A percentile compares a stretch with the other conserved stretches of the same genome.
Conservation (phyloP, 1,140 invertebrate species). For the Drosophila santomea region DNA sequence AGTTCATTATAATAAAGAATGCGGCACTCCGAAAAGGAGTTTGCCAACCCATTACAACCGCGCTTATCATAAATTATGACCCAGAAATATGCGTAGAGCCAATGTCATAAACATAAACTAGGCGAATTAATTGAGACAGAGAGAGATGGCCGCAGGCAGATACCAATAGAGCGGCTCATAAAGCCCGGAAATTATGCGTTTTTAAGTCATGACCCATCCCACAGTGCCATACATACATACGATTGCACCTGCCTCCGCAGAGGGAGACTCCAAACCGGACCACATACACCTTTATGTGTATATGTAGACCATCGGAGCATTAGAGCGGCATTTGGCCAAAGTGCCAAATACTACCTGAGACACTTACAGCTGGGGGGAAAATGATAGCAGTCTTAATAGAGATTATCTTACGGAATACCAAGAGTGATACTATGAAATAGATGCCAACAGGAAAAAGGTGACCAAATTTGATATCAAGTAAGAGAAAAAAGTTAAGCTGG, state of each 20-base stretch:
- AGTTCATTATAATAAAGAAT: slow-evolving; percentile 74
- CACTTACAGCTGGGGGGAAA: neutral
- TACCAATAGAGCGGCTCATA: slow-evolving; percentile 59
- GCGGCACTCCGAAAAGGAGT: slow-evolving; percentile 20
- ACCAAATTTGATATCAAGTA: neutral
- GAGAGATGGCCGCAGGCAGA: slow-evolving; percentile 11
- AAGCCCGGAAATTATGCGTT: slow-evolving; percentile 77
- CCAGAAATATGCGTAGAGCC: slow-evolving; percentile 64
- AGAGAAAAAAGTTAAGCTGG: too few relatives aligned
- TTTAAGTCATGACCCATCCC: slow-evolving; percentile 59
- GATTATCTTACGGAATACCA: neutral
- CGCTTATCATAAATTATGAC: slow-evolving; percentile 74
- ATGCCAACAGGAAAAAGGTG: too few relatives aligned
- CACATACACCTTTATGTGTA: neutral
- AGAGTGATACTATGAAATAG: too few relatives aligned
- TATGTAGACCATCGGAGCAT: slow-evolving; percentile 22
- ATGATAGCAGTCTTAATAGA: neutral
- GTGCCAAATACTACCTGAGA: slow-evolving; percentile 39
- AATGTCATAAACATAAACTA: slow-evolving; percentile 78
- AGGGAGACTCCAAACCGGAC: slow-evolving; percentile 22
- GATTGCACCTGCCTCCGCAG: slow-evolving; percentile 61
- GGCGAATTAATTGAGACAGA: slow-evolving; percentile 77
- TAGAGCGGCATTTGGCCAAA: slow-evolving; percentile 70
- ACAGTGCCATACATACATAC: neutral
- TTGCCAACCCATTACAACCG: slow-evolving; percentile 26